These are phyloP conservation scores for Falco cherrug DNA, from an alignment of 2,797 vertebrate species.

Conservation along the genomic window DNA sequence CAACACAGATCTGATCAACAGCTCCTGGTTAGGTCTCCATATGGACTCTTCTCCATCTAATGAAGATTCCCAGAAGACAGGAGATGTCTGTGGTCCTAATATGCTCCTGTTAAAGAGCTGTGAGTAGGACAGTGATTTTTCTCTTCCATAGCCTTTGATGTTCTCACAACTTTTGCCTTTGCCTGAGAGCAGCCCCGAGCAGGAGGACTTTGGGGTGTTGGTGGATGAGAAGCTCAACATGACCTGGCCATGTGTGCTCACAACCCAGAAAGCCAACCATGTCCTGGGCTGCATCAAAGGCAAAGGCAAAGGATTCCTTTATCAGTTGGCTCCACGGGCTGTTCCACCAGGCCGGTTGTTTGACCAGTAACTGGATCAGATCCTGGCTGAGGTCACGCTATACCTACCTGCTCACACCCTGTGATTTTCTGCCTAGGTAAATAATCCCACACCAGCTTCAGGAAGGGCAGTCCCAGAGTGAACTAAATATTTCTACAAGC, in stretches of 20 bases:
- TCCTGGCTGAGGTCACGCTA: background rate
- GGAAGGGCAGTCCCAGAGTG: background rate
- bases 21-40: background rate
- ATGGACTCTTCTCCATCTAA: background rate
- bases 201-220: too few relatives aligned
- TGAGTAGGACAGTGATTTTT: background rate
- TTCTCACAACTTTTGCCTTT: background rate
- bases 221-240: too few relatives aligned
- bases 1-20: background rate
- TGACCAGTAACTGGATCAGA: background rate
- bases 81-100: background rate
- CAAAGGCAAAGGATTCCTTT: background rate
- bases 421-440: background rate
- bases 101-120: background rate
- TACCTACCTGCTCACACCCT: background rate
- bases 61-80: too few relatives aligned
- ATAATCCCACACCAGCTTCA: background rate
- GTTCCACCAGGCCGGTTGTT: background rate
- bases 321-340: accelerated
- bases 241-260: too few relatives aligned
- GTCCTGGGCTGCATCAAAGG: too few relatives aligned
- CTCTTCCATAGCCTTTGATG: background rate
- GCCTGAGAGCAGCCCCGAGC: background rate
- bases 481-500: background rate
- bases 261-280: too few relatives aligned